Percentiles rank a stretch among this genome's conserved stretches.
Evolutionary conservation across 2,888 invertebrate genomes (phyloP).

Genomic region (Pollenia labialis): DNA sequence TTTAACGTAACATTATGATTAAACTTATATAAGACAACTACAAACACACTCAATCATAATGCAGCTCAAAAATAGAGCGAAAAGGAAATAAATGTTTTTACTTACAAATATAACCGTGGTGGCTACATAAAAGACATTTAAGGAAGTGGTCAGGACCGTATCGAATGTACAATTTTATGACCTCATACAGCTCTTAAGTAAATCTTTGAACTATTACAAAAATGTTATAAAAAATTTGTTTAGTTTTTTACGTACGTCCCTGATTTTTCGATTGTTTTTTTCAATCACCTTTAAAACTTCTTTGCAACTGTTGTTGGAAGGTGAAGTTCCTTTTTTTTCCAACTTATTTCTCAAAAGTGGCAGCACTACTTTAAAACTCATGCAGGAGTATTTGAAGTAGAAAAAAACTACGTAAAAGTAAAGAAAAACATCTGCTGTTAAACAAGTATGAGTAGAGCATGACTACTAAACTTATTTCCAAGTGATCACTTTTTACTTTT

Average conservation of each 20-base stretch:
- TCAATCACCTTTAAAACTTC: slow-evolving; percentile 54
- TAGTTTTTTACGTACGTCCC: neutral
- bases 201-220: too few relatives aligned
- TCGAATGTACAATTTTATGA: too few relatives aligned
- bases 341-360: slow-evolving; percentile 29
- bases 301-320: slow-evolving; percentile 24
- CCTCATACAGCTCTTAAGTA: too few relatives aligned
- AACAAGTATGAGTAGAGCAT: slow-evolving; percentile 50
- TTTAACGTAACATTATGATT: slow-evolving; percentile 64
- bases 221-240: neutral
- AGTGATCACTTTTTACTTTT: slow-evolving; percentile 66
- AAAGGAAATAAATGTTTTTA: neutral
- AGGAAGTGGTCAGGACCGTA: too few relatives aligned
- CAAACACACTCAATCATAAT: neutral
- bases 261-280: neutral
- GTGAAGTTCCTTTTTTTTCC: slow-evolving; percentile 24
- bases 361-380: slow-evolving; percentile 54
- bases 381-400: slow-evolving; percentile 26
- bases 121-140: neutral
- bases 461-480: slow-evolving; percentile 63
- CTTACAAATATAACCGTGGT: neutral
- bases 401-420: slow-evolving; percentile 30
- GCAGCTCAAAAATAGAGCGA: neutral
- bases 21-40: slow-evolving; percentile 45
- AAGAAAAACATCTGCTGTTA: slow-evolving; percentile 53